Evolutionary conservation across 2,113 vertebrate genomes (phyloP).

Genomic region (Sarotherodon lohbergeri): DNA sequence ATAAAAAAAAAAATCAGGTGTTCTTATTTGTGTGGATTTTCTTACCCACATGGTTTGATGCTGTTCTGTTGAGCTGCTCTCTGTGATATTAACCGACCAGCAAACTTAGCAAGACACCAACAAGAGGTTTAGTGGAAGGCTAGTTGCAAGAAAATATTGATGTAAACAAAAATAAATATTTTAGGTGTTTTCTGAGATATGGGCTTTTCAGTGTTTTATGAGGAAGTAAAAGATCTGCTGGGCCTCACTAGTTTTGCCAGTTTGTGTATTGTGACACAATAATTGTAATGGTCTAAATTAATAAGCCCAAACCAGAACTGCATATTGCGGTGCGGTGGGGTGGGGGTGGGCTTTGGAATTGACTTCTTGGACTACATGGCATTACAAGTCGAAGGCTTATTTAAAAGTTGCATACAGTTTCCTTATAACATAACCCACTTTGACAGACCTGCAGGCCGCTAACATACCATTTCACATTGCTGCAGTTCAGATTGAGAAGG

Average conservation of each 20-base stretch:
- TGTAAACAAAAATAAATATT: not conserved
- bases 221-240: not conserved
- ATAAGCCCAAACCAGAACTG: not conserved
- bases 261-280: not conserved
- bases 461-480: conserved; percentile 17
- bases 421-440: conserved; percentile 18
- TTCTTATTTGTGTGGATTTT: not conserved
- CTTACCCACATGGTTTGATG: not conserved
- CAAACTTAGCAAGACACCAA: not conserved
- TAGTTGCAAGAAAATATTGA: not conserved
- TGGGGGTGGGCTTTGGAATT: not conserved
- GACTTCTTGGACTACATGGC: not conserved
- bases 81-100: not conserved
- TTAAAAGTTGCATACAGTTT: not conserved
- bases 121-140: not conserved
- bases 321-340: too few relatives aligned
- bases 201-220: not conserved
- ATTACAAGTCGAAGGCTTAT: not conserved
- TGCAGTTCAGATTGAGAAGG: conserved; percentile 13
- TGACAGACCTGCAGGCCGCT: conserved; percentile 31
- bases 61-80: not conserved
- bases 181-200: not conserved
- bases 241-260: not conserved
- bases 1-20: not conserved
- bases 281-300: not conserved